Evolutionary conservation across 2,888 invertebrate species (phyloP).

Genomic region (Dolichopus griseipennis): DNA sequence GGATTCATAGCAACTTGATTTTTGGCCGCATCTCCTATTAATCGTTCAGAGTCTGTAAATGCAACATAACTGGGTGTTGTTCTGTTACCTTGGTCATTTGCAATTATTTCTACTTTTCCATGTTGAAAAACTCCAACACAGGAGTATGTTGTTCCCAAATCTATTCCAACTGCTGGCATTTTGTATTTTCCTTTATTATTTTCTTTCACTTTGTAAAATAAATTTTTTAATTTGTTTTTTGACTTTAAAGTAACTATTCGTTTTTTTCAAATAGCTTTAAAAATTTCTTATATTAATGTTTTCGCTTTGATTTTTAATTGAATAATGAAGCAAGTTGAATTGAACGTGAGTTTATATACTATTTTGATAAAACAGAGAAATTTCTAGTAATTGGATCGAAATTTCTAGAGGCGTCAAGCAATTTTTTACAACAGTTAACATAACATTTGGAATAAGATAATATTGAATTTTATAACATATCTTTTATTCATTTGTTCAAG

Average conservation of each 20-base stretch:
- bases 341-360: slow-evolving; percentile 16
- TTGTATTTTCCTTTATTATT: slow-evolving; percentile 33
- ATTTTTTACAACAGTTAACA: too few species aligned
- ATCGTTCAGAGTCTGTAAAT: slow-evolving; percentile 69
- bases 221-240: too few species aligned
- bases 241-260: too few species aligned
- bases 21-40: slow-evolving; percentile 69
- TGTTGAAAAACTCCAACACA: slow-evolving; percentile 76
- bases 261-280: too few species aligned
- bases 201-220: too few species aligned
- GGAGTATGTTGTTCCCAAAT: slow-evolving; percentile 79
- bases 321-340: slow-evolving; percentile 15
- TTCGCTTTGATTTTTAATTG: slow-evolving; percentile 14
- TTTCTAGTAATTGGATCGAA: slow-evolving; percentile 13
- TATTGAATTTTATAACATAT: too few species aligned
- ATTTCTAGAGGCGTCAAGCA: too few species aligned
- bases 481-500: too few species aligned
- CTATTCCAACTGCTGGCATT: slow-evolving; percentile 66
- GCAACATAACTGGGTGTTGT: slow-evolving; percentile 71
- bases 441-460: too few species aligned
- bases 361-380: slow-evolving; percentile 12
- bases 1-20: slow-evolving; percentile 78
- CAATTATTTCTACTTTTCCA: slow-evolving; percentile 74
- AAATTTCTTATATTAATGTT: background rate
- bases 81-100: slow-evolving; percentile 73